Percentiles rank a stretch among this genome's conserved stretches.
Evolutionary conservation across 2,888 invertebrate species (phyloP).

Genomic region (Agrochola lota): DNA sequence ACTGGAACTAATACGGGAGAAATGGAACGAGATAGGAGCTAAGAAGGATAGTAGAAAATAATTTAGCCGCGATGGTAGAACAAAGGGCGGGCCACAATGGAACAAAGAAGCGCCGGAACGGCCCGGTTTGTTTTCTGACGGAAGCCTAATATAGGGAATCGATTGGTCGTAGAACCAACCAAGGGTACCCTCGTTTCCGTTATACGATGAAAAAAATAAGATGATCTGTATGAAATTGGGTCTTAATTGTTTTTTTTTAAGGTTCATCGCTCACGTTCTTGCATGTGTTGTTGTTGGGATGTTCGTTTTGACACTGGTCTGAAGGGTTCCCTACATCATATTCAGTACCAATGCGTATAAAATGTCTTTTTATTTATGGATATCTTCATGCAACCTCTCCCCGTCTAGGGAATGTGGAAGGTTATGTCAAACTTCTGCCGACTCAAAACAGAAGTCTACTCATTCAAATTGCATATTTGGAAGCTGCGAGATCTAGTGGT

Average conservation of each 20-base stretch:
- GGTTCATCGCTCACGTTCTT: background rate
- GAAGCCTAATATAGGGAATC: constrained; percentile 87
- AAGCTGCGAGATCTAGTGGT: background rate
- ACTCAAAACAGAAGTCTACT: background rate
- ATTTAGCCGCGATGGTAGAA: constrained; percentile 89
- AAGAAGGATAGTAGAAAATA: constrained; percentile 89
- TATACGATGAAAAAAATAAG: constrained; percentile 72
- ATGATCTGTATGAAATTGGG: constrained; percentile 62
- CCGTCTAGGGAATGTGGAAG: background rate
- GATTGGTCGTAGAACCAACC: constrained; percentile 84
- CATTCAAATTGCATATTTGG: background rate
- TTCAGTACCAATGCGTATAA: background rate
- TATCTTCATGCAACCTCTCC: background rate
- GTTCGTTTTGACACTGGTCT: background rate
- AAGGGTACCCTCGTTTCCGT: constrained; percentile 81
- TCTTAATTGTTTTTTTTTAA: constrained; percentile 58
- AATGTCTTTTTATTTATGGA: background rate
- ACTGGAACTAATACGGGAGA: constrained; percentile 90
- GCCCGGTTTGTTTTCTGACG: constrained; percentile 86
- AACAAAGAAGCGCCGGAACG: constrained; percentile 87
- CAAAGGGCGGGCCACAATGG: constrained; percentile 87
- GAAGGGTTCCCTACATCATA: background rate
- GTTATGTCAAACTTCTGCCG: background rate
- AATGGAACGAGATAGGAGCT: constrained; percentile 89
- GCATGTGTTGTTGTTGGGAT: background rate